Base-by-base conservation (phyloP, 1,140 invertebrate species). In the Cyclina sinensis region DNA sequence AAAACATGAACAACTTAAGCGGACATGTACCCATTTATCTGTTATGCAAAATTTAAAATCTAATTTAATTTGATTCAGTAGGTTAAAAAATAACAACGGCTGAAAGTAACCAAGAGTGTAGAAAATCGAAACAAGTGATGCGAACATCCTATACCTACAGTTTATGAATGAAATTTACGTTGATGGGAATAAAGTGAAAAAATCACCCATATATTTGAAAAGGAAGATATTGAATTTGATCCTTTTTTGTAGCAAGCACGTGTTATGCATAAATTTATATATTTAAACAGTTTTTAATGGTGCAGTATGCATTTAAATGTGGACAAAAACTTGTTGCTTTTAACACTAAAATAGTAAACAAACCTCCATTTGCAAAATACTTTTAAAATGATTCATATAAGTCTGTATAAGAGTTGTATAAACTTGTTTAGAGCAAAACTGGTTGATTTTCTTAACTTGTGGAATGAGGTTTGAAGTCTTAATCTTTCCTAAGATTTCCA, bases 151-250 rank as follows among this genome's bases (percentile, higher is more conserved):
- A 48, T 76, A 48, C 73, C 1, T 48, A 78, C 43, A 35, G 54
- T 78, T 78, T 78, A 78, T 78, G 74, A 78, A 78, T 78, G 74
- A 78, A 78, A 78, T 54, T 51, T 51, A 16, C 43, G 1, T 1
- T 48, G 74, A 24, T 78, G 74, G 46, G 74, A 78, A 78, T 46
- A 24, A 35, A 32, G 3, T 11, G 30, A 37, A 27, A 18, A 70
- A 70, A 70, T 70, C 18, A 70, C 27, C 24, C n/a, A 62, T 62
- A 62, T 62, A 62, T n/a, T 1, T n/a, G 57, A 62, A 62, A 62
- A 62, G 27, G 24, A 27, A 62, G 14, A 3, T 24, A 14, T 62
- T 27, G 57, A 24, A 62, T 62, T 62, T 27, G n/a, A 62, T n/a
- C n/a, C n/a, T 62, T 57, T 27, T 62, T 24, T 27, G 57, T 27